phyloP scores from a whole-genome alignment of 2,888 invertebrate genomes.

The Drosophila atroscutellata region DNA sequence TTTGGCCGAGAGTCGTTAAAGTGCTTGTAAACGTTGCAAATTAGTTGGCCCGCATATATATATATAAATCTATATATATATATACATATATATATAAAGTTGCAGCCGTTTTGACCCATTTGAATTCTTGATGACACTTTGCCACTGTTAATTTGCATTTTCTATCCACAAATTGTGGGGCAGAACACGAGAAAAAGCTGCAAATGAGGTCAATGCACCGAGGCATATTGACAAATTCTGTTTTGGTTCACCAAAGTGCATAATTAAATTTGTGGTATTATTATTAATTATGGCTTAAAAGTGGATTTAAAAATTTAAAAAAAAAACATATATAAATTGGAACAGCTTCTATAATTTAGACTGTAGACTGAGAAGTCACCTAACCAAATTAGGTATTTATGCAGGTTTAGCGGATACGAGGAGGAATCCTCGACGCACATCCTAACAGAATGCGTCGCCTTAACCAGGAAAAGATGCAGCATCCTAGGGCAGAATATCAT shows the following conservation, averaged over 20 bases:
- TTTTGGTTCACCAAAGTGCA: background rate
- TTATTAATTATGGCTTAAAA: background rate
- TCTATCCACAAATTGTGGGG: slow-evolving; percentile 1
- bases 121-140: slow-evolving; percentile 29
- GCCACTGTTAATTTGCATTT: slow-evolving; percentile 3
- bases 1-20: slow-evolving; percentile 56
- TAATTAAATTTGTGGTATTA: background rate
- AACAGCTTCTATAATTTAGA: background rate
- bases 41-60: slow-evolving; percentile 54
- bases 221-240: background rate
- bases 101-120: slow-evolving; percentile 24
- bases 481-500: too few relatives aligned
- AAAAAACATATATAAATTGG: background rate
- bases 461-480: too few relatives aligned
- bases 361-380: too few relatives aligned
- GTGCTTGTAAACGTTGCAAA: slow-evolving; percentile 72
- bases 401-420: too few relatives aligned
- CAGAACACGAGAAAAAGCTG: background rate
- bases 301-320: background rate
- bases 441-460: too few relatives aligned
- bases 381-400: too few relatives aligned
- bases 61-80: background rate
- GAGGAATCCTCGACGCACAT: too few relatives aligned
- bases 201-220: background rate
- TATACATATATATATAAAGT: slow-evolving; percentile 20